Base-by-base conservation (phyloP, 2,797 vertebrate genomes). In the Sandelia bainsii region DNA sequence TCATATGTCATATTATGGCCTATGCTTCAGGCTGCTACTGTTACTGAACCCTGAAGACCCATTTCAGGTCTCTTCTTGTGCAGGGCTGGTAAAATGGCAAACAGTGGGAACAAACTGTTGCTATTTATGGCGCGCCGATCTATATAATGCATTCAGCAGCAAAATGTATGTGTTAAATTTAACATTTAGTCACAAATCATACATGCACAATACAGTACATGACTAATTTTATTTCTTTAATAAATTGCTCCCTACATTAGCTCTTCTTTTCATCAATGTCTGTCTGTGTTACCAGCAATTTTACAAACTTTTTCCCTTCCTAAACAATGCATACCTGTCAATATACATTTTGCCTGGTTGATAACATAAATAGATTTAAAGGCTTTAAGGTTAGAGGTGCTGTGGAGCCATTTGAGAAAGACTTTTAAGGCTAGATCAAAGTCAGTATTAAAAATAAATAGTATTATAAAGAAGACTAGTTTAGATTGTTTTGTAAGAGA, bases 1-100 rank as follows among this genome's bases (percentile, higher is more conserved):
- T 79, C 75, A 77, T 87, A 80, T 80, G 78, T 86, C 81, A 75
- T 75, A 63, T 79, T 61, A 84, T 60, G 65, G 64, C 52, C 27
- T 46, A 13, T 10, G 48, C 64, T 75, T 54, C 19, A 27, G 72
- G 62, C 69, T 65, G 82, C 75, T 34, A 49, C 72, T 74, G 67
- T 79, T 23, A 67, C 68, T 62, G 53, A 85, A 51, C 65, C 82
- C 77, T 67, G 11, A 17, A 69, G 77, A 77, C 72, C 65, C 42
- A 49, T 68, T 81, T 72, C 48, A 54, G 58, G 63, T 64, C 70
- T 70, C 50, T 32, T 69, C 62, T 50, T 62, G 44, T 60, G 59
- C 44, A 34, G 27, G 25, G 44, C 20, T 50, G 62, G 69, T 32
- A 75, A 46, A 56, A 52, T 63, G 29, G 54, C 59, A 42, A 75